Evolutionary conservation across 2,888 invertebrate species (phyloP).

Genomic region (Caenorhabditis zanzibari): DNA sequence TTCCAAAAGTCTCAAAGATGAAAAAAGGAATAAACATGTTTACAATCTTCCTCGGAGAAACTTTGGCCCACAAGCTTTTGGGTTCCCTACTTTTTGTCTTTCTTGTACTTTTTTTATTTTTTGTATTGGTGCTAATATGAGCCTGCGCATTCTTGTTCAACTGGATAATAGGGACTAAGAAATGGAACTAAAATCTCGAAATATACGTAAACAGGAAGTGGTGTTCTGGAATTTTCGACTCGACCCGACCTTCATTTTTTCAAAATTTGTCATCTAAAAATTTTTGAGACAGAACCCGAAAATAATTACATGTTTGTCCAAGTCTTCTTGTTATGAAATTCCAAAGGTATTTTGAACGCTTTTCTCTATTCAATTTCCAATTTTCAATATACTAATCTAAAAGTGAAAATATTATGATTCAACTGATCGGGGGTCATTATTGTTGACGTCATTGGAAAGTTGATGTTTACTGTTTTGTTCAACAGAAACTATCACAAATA

Average conservation of each 20-base stretch:
- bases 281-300: neutral
- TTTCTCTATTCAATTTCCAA: no score
- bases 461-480: conserved; percentile 15
- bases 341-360: neutral
- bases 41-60: neutral
- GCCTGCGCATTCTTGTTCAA: no score
- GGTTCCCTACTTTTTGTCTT: neutral
- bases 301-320: neutral
- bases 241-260: no score
- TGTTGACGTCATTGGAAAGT: conserved; percentile 27
- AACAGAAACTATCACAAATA: conserved; percentile 7
- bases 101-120: no score
- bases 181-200: no score
- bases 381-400: neutral
- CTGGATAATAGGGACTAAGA: no score
- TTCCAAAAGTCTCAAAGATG: neutral
- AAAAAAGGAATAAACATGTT: conserved; percentile 5
- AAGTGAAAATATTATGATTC: neutral
- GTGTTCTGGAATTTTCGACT: neutral
- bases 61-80: neutral
- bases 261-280: neutral
- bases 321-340: neutral
- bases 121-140: no score
- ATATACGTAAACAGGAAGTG: neutral
- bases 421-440: conserved; percentile 10